Evolutionary conservation across 2,888 invertebrate species (phyloP).

Genomic region (Hemistola chrysoprasaria): DNA sequence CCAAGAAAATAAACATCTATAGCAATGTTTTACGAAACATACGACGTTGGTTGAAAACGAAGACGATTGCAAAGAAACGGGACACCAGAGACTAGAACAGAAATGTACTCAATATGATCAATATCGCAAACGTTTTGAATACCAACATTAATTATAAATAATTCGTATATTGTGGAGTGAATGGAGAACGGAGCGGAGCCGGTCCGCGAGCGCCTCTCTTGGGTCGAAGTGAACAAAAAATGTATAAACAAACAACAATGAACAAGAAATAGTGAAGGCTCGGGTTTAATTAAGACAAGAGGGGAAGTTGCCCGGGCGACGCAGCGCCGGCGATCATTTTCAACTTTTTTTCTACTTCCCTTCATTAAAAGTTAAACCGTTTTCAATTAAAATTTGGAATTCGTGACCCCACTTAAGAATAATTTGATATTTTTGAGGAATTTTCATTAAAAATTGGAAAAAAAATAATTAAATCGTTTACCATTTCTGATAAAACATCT

Average conservation of each 20-base stretch:
- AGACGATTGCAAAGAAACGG: too few relatives aligned
- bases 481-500: constrained; percentile 14
- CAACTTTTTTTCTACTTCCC: constrained; percentile 50
- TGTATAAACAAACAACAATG: constrained; percentile 46
- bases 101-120: not conserved
- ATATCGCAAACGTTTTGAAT: constrained; percentile 1
- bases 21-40: too few relatives aligned
- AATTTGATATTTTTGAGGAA: constrained; percentile 30
- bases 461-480: constrained; percentile 23
- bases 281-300: constrained; percentile 51
- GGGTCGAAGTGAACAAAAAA: constrained; percentile 22
- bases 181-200: too few relatives aligned
- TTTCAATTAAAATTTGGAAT: constrained; percentile 60
- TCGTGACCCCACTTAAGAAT: constrained; percentile 28
- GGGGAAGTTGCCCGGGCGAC: constrained; percentile 26
- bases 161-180: too few relatives aligned
- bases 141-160: not conserved
- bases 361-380: constrained; percentile 63
- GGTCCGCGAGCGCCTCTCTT: too few relatives aligned
- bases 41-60: too few relatives aligned
- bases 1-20: too few relatives aligned
- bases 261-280: constrained; percentile 45
- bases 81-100: too few relatives aligned
- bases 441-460: constrained; percentile 27
- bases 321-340: constrained; percentile 36